Percentiles rank a stretch among this genome's conserved stretches.
phyloP scores from a whole-genome alignment of 2,113 vertebrate genomes.

The Scartelaos histophorus region DNA sequence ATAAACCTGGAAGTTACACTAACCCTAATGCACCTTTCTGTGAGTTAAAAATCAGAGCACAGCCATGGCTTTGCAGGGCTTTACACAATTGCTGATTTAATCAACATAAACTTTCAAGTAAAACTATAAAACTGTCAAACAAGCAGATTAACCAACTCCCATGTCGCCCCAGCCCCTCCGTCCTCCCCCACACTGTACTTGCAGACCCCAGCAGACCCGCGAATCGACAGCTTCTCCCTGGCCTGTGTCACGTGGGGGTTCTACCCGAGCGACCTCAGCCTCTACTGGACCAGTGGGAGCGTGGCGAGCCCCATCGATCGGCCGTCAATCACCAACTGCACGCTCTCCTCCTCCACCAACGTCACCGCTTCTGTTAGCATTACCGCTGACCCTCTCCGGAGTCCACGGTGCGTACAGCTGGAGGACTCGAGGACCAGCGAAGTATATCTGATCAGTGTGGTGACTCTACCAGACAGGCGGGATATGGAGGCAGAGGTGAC shows the following conservation, averaged over 20 bases:
- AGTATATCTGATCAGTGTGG: constrained; percentile 38
- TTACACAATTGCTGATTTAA: too few species aligned
- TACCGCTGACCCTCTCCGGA: not conserved
- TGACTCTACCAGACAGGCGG: constrained; percentile 38
- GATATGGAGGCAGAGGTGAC: constrained; percentile 28
- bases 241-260: constrained; percentile 62
- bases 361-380: not conserved
- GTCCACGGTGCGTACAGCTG: constrained; percentile 43
- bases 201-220: constrained; percentile 26
- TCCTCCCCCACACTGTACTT: constrained; percentile 54
- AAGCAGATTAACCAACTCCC: too few species aligned
- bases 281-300: constrained; percentile 57
- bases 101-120: too few species aligned
- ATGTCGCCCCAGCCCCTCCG: constrained; percentile 39
- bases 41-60: too few species aligned
- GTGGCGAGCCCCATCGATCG: constrained; percentile 29
- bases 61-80: too few species aligned
- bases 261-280: constrained; percentile 43
- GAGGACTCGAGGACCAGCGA: constrained; percentile 35
- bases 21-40: too few species aligned
- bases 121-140: too few species aligned
- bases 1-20: too few species aligned
- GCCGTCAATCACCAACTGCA: constrained; percentile 48
- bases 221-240: constrained; percentile 30
- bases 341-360: constrained; percentile 22